Evolutionary conservation across 2,113 vertebrate genomes (phyloP), one percentile per base, ranked within the genome.

Genomic region (Psilopsiagon aymara): DNA sequence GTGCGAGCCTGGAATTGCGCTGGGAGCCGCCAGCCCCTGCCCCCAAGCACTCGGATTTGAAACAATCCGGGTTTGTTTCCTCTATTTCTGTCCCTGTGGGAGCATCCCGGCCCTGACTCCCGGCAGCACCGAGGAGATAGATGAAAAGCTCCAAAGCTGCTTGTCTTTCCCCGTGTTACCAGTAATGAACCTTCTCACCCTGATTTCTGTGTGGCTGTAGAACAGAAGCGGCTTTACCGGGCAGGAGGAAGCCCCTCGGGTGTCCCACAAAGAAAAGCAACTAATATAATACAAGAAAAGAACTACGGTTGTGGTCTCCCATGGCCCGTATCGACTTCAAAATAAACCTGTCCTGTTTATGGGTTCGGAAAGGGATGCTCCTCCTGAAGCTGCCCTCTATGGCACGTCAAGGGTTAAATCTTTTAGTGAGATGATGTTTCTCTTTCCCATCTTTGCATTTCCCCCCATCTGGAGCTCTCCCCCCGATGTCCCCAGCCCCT

Each of bases 61-160:
- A 33, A 5, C 13, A 21, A 6, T 25, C 53, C 6, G 7, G 11
- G 5, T 2, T 62, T 13, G 8, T 25, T 64, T 53, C 14, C 28
- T 17, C 6, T 4, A 17, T 46, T 62, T 43, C n/a, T 37, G 46
- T 5, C 25, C 43, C 20, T 1, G 14, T 14, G 19, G 7, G 14
- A 33, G 13, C 28, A 13, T 37, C 57, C 18, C 17, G 11, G 8
- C 33, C 23, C 33, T 3, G 16, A 70, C 4, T 17, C 20, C 17
- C 5, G 1, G 20, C 1, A 10, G 25, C 21, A 47, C 15, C 9
- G 11, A 57, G 7, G 0, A 1, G 24, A 6, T 3, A 23, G 35
- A 14, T 13, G 23, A 20, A 13, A 76, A 71, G 2, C 21, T 33
- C 62, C 7, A 67, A 84, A 66, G n/a, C 33, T 0, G 1, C 24